Percentiles rank a stretch among this genome's conserved stretches.
These are phyloP conservation scores for Salpingus planirostris DNA, from an alignment of 2,888 invertebrate genomes.

Conservation along the genomic window DNA sequence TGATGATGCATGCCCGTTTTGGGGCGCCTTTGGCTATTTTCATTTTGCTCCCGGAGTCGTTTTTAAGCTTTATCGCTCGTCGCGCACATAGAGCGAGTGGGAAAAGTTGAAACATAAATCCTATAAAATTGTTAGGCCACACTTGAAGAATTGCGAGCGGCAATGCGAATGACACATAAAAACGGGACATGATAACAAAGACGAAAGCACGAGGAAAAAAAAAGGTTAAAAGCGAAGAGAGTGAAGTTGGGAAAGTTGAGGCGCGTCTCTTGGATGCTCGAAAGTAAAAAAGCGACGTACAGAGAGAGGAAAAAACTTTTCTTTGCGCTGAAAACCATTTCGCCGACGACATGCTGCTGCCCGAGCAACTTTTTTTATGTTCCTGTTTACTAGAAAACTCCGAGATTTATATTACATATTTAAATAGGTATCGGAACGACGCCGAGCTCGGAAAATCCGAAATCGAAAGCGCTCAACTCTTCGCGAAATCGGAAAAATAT, in stretches of 20 bases:
- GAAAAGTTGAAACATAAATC: conserved; percentile 14
- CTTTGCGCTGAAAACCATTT: conserved; percentile 19
- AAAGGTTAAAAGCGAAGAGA: conserved; percentile 20
- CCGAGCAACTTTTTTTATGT: conserved; percentile 27
- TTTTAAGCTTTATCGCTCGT: conserved; percentile 12
- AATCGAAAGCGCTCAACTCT: no score
- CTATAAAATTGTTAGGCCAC: conserved; percentile 16
- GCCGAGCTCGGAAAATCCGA: no score
- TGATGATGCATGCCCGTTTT: no score
- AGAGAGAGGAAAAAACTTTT: conserved; percentile 23
- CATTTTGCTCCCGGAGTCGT: conserved; percentile 9
- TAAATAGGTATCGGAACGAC: no score
- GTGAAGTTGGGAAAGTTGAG: conserved; percentile 15
- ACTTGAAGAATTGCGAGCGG: conserved; percentile 19
- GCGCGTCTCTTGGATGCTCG: no score
- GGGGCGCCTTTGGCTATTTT: no score
- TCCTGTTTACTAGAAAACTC: conserved; percentile 27
- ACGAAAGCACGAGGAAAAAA: no score
- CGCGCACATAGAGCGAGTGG: no score
- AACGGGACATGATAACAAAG: conserved; percentile 18
- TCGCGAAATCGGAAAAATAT: no score
- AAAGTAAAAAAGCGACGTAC: conserved; percentile 17
- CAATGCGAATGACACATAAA: conserved; percentile 26
- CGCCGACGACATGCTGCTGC: conserved; percentile 15
- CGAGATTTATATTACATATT: conserved; percentile 19